phyloP scores from a whole-genome alignment of 2,113 vertebrate genomes.

The Scomber scombrus region DNA sequence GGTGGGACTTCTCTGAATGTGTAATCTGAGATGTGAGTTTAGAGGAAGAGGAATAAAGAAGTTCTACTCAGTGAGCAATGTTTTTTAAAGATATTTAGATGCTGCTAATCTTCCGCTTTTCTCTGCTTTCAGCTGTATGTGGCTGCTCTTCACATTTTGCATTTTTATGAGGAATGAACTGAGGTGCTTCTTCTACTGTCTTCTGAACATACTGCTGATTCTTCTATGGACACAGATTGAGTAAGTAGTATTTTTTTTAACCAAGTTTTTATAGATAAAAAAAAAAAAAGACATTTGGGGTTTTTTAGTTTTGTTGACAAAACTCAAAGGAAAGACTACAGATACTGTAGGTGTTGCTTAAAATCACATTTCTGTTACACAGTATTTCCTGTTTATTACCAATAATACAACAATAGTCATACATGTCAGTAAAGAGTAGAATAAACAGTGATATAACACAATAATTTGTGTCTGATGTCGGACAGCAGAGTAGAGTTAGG shows the following conservation, averaged over 20 bases:
- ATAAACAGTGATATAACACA: too few relatives aligned
- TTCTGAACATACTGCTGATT: conserved; percentile 65
- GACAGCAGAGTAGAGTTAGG: too few relatives aligned
- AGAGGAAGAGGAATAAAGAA: conserved; percentile 74
- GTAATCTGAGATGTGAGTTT: conserved; percentile 10
- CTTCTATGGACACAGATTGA: conserved; percentile 76
- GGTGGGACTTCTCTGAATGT: conserved; percentile 51
- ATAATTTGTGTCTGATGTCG: too few relatives aligned
- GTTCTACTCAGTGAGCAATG: conserved; percentile 3
- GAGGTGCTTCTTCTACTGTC: conserved; percentile 64
- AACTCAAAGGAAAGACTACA: too few relatives aligned
- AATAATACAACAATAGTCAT: too few relatives aligned
- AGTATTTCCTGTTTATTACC: too few relatives aligned
- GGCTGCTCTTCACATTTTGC: conserved; percentile 62
- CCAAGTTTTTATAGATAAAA: neutral
- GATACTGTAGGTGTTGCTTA: too few relatives aligned
- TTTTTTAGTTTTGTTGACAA: too few relatives aligned
- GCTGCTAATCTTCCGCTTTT: conserved; percentile 49
- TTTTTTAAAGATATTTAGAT: conserved; percentile 24
- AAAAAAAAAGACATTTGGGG: neutral
- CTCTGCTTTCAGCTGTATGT: conserved; percentile 60
- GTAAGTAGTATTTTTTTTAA: conserved; percentile 60
- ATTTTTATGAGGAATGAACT: conserved; percentile 66
- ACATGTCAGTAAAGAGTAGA: too few relatives aligned
- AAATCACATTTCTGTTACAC: too few relatives aligned